Evolutionary conservation across 2,113 vertebrate genomes (phyloP).

Genomic region (Phylloscopus whistleri): DNA sequence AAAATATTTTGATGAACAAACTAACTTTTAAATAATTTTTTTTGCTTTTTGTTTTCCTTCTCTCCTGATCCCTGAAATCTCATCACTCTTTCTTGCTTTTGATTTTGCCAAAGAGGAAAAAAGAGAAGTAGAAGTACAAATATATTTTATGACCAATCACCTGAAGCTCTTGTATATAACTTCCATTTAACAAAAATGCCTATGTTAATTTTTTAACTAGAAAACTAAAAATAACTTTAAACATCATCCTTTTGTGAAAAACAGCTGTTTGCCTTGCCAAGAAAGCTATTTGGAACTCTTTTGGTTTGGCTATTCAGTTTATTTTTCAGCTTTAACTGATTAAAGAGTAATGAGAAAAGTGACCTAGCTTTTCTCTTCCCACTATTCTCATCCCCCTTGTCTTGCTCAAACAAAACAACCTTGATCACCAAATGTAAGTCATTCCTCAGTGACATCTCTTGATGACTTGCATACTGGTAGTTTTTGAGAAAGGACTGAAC

Average conservation of each 20-base stretch:
- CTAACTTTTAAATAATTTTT: not conserved
- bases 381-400: not conserved
- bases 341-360: not conserved
- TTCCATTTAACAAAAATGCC: not conserved
- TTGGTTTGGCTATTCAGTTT: not conserved
- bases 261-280: not conserved
- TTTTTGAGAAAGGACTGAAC: not conserved
- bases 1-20: not conserved
- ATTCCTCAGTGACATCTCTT: not conserved
- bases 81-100: not conserved
- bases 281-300: not conserved
- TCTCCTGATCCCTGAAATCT: not conserved
- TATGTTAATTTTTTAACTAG: not conserved
- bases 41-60: not conserved
- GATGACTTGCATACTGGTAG: not conserved
- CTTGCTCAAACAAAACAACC: not conserved
- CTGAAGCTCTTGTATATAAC: not conserved
- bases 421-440: not conserved
- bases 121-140: not conserved
- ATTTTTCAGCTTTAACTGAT: not conserved
- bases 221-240: not conserved
- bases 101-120: not conserved
- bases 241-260: not conserved
- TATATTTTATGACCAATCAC: not conserved
- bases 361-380: not conserved